Percentiles rank a stretch among this genome's conserved stretches.
phyloP scores from a whole-genome alignment of 64 coral and sea anemone genomes.

The Catalaphyllia jardinei region DNA sequence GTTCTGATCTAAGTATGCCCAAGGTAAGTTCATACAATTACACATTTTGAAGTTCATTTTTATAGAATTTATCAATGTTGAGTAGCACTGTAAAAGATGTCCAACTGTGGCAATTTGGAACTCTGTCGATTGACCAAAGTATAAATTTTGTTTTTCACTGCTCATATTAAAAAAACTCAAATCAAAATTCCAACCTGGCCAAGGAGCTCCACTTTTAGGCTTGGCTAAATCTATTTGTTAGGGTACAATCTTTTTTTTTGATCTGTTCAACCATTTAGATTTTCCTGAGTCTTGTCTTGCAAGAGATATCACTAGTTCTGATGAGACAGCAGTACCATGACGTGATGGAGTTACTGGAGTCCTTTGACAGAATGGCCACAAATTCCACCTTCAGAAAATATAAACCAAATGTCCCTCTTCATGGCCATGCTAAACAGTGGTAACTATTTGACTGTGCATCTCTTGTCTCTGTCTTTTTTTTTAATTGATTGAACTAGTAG shows the following conservation, averaged over 20 bases:
- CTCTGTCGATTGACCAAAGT: no score
- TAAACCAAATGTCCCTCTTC: slow-evolving; percentile 77
- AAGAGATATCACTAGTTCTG: slow-evolving; percentile 80
- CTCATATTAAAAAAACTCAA: no score
- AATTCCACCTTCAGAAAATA: slow-evolving; percentile 86
- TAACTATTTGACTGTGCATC: background rate
- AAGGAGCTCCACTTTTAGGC: no score
- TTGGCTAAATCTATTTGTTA: no score
- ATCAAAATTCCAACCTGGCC: no score
- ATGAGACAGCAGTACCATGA: slow-evolving; percentile 85
- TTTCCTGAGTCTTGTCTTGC: slow-evolving; percentile 72
- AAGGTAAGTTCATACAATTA: slow-evolving; percentile 58
- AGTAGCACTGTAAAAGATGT: no score
- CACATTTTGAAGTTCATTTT: background rate
- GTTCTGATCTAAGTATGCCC: slow-evolving; percentile 90
- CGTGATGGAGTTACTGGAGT: slow-evolving; percentile 88
- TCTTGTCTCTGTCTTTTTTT: background rate
- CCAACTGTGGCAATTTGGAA: no score
- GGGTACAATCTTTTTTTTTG: no score
- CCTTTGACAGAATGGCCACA: slow-evolving; percentile 88
- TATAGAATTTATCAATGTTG: background rate
- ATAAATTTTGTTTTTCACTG: no score
- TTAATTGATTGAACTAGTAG: background rate
- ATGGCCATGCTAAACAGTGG: slow-evolving; percentile 61
- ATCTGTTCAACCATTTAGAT: slow-evolving; percentile 25